Base-by-base conservation (phyloP, 2,797 vertebrate species). In the Neosilurus mollespiculum region DNA sequence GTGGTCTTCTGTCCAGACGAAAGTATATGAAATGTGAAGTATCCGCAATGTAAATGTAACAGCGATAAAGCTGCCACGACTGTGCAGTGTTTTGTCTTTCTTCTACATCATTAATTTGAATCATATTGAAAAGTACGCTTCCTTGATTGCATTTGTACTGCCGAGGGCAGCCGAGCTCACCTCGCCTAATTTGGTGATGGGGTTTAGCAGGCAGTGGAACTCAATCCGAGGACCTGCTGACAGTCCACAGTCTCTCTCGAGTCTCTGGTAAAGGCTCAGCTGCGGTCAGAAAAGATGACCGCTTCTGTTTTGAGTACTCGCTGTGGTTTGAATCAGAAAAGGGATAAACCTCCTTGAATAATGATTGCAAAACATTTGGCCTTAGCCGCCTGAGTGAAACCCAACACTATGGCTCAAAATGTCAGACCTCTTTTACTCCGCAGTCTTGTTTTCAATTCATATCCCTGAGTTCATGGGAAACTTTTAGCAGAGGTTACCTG, bases 401-500 rank as follows among this genome's bases (percentile, higher is more conserved):
- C 84, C 93, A 94, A 93, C 92, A 91, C 92, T 85, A 85, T 87
- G 22, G 43, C 88, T 81, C 86, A 86, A 93, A 92, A 92, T 90
- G 90, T 92, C 91, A 90, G 93, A 89, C 91, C 83, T 2, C 78
- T 85, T 78, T 66, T 83, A 37, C 84, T 77, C 86, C 72, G 34
- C 53, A 22, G 82, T 89, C 91, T 91, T 92, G 89, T 93, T 93
- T 93, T 91, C 85, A 86, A 90, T 90, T 90, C 88, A 88, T 81
- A 86, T 90, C 75, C 8, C 86, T 37, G 91, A 89, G 93, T 94
- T 94, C 94, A 92, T 94, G 93, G 92, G 93, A 94, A 95, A 92
- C 90, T 90, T 85, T 15, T 88, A 87, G 86, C 53, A 51, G 87
- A 89, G 93, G 92, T 94, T 93, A 93, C 92, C 93, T 94, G 93